phyloP scores from a whole-genome alignment of 2,797 vertebrate genomes.

The Enteromius mattozi region DNA sequence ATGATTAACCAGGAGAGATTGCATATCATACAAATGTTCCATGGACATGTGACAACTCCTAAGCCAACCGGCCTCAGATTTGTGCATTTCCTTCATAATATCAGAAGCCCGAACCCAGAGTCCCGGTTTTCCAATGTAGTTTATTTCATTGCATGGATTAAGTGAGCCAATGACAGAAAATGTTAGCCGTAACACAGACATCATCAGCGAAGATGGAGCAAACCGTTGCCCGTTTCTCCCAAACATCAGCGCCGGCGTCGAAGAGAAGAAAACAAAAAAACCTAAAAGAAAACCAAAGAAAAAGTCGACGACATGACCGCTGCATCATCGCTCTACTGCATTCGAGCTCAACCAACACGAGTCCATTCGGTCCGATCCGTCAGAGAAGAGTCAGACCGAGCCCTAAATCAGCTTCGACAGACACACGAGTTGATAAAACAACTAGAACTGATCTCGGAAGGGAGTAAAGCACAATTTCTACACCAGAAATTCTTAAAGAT shows the following conservation, averaged over 20 bases:
- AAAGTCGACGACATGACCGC: constrained; percentile 65
- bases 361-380: constrained; percentile 71
- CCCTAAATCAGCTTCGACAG: constrained; percentile 74
- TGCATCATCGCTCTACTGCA: constrained; percentile 57
- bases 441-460: constrained; percentile 68
- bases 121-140: constrained; percentile 68
- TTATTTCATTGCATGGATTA: constrained; percentile 80
- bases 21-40: constrained; percentile 34
- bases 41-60: not conserved
- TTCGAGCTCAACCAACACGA: constrained; percentile 16
- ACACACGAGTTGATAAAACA: constrained; percentile 73
- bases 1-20: constrained; percentile 31
- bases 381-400: constrained; percentile 69
- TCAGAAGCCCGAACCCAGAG: constrained; percentile 21
- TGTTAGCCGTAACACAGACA: constrained; percentile 70
- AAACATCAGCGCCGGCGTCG: constrained; percentile 62
- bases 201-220: constrained; percentile 63
- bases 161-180: constrained; percentile 79
- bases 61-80: not conserved
- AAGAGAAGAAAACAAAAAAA: constrained; percentile 68
- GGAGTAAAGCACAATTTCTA: constrained; percentile 67
- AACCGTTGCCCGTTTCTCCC: constrained; percentile 3
- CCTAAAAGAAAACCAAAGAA: constrained; percentile 56
- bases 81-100: constrained; percentile 25
- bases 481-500: constrained; percentile 70